Conservation (phyloP, 2,113 vertebrate species). For the Phyllostomus hastatus region DNA sequence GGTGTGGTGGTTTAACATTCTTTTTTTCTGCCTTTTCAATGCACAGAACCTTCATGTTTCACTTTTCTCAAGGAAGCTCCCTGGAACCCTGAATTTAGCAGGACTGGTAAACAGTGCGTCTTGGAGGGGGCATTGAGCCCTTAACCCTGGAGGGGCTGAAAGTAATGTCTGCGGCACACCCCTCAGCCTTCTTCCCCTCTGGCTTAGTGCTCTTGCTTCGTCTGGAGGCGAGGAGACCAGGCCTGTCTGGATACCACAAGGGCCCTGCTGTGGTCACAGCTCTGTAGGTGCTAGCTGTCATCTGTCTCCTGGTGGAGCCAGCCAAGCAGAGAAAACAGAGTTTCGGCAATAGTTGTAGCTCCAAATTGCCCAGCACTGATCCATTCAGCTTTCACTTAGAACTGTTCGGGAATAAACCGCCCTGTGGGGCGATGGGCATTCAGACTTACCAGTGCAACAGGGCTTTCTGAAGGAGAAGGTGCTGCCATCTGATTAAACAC, state of each 20-base stretch:
- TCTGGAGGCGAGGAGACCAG: neutral
- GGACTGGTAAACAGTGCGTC: neutral
- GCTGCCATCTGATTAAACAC: neutral
- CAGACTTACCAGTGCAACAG: neutral
- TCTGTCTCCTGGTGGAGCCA: neutral
- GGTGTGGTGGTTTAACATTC: neutral
- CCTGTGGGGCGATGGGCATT: accelerated
- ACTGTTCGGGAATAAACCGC: too few relatives aligned
- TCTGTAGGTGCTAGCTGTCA: neutral
- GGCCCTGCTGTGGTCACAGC: neutral
- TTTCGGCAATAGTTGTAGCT: neutral
- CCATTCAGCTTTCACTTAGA: neutral
- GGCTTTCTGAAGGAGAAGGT: neutral
- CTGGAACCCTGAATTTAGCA: neutral
- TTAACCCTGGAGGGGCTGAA: neutral
- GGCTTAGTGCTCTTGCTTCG: neutral
- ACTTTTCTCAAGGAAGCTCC: neutral
- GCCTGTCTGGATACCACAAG: too few relatives aligned
- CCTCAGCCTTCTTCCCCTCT: neutral
- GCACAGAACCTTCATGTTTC: neutral
- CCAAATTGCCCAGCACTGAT: accelerated
- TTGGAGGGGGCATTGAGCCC: neutral
- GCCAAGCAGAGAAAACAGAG: neutral
- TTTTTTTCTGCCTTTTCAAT: neutral
- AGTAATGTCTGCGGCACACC: accelerated